phyloP scores from a whole-genome alignment of 2,797 vertebrate species.

The Peromyscus eremicus region DNA sequence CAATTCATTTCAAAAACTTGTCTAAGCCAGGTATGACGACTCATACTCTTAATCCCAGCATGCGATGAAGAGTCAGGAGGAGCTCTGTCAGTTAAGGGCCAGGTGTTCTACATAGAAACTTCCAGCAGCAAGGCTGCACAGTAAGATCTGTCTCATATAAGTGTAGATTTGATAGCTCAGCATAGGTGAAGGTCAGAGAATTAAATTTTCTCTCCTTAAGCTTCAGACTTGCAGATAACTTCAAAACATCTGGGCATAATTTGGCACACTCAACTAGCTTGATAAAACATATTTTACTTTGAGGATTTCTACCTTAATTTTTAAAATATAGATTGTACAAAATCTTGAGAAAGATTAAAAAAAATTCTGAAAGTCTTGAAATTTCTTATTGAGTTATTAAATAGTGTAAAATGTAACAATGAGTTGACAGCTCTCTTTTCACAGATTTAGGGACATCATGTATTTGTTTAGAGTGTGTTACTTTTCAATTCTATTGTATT shows the following conservation, averaged over 20 bases:
- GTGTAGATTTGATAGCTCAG: background rate
- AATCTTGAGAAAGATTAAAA: background rate
- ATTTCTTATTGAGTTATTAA: background rate
- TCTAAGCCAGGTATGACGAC: background rate
- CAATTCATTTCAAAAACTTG: background rate
- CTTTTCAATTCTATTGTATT: background rate
- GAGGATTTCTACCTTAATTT: background rate
- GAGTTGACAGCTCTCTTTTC: background rate
- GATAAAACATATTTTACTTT: background rate
- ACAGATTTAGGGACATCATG: background rate
- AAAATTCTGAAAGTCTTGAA: background rate
- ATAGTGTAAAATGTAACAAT: background rate
- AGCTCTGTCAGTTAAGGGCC: background rate
- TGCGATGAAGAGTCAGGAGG: background rate
- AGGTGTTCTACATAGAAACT: background rate
- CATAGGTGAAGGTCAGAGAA: background rate
- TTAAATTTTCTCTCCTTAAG: background rate
- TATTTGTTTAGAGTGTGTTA: background rate
- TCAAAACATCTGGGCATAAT: background rate
- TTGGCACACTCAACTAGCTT: background rate
- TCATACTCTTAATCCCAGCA: background rate
- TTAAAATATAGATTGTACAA: background rate
- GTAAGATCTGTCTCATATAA: background rate
- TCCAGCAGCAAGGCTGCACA: background rate
- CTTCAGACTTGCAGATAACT: background rate